Evolutionary conservation across 2,113 vertebrate species (phyloP).

Genomic region (Hymenochirus boettgeri): DNA sequence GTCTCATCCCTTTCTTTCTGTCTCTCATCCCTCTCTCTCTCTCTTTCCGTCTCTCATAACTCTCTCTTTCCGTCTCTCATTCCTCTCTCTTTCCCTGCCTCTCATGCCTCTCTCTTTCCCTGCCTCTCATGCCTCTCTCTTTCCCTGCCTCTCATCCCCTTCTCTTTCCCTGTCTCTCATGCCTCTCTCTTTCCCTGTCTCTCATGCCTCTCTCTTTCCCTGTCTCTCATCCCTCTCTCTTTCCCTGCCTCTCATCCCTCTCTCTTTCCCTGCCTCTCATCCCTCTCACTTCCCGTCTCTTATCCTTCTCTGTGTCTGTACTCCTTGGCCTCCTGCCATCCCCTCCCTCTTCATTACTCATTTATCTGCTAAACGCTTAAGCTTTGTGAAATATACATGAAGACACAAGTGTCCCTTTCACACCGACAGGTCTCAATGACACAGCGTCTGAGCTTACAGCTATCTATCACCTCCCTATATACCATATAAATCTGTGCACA

Average conservation of each 20-base stretch:
- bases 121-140: no score
- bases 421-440: slow-evolving; percentile 28
- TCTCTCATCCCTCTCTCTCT: no score
- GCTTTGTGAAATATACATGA: slow-evolving; percentile 40
- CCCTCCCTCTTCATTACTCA: slow-evolving; percentile 30
- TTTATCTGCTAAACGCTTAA: slow-evolving; percentile 34
- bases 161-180: not conserved
- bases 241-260: not conserved
- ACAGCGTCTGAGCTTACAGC: slow-evolving; percentile 22
- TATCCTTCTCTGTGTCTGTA: not conserved
- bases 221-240: not conserved
- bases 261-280: not conserved
- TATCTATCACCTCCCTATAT: slow-evolving; percentile 26
- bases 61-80: no score
- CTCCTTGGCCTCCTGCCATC: slow-evolving; percentile 14
- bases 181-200: not conserved
- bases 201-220: not conserved
- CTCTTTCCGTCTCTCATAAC: no score
- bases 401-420: slow-evolving; percentile 38
- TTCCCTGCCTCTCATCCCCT: not conserved
- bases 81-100: no score
- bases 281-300: not conserved
- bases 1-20: no score
- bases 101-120: no score
- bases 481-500: no score